Conservation (phyloP, 2,113 vertebrate genomes). For the Balaeniceps rex region DNA sequence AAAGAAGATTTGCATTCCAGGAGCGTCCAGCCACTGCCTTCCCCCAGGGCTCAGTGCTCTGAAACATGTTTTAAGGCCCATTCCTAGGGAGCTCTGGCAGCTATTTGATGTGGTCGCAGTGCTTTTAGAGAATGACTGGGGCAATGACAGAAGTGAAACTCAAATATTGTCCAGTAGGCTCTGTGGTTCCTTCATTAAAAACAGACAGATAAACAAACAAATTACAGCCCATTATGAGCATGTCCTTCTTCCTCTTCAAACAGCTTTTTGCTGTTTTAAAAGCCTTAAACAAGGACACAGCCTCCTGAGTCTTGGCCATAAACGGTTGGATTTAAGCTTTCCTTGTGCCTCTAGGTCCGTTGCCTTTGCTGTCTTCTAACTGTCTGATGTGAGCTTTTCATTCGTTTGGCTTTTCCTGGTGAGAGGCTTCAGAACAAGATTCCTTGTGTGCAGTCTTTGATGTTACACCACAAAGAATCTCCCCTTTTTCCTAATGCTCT, state of each 20-base stretch:
- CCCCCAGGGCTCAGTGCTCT: not conserved
- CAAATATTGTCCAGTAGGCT: constrained; percentile 50
- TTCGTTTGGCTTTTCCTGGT: constrained; percentile 53
- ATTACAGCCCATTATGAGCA: constrained; percentile 26
- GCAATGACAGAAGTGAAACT: constrained; percentile 50
- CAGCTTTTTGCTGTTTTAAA: constrained; percentile 44
- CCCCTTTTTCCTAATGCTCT: constrained; percentile 16
- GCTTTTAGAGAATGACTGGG: constrained; percentile 8
- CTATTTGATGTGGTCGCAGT: constrained; percentile 22
- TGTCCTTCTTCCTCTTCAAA: constrained; percentile 55
- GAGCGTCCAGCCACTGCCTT: not conserved
- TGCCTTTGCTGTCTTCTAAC: not conserved
- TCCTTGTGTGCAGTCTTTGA: constrained; percentile 47
- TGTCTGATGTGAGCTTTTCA: constrained; percentile 44
- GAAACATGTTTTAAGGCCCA: not conserved
- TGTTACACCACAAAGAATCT: constrained; percentile 37
- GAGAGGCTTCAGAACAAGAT: constrained; percentile 51
- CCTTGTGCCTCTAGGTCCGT: constrained; percentile 9
- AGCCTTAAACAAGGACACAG: constrained; percentile 51
- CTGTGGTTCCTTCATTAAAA: constrained; percentile 47
- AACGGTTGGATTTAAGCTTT: constrained; percentile 38
- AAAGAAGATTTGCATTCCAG: constrained; percentile 31
- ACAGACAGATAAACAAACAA: constrained; percentile 62
- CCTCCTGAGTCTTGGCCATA: constrained; percentile 4
- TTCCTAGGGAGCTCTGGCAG: constrained; percentile 16